phyloP scores from a whole-genome alignment of 2,797 vertebrate genomes.

The Anisognathus igniventris region DNA sequence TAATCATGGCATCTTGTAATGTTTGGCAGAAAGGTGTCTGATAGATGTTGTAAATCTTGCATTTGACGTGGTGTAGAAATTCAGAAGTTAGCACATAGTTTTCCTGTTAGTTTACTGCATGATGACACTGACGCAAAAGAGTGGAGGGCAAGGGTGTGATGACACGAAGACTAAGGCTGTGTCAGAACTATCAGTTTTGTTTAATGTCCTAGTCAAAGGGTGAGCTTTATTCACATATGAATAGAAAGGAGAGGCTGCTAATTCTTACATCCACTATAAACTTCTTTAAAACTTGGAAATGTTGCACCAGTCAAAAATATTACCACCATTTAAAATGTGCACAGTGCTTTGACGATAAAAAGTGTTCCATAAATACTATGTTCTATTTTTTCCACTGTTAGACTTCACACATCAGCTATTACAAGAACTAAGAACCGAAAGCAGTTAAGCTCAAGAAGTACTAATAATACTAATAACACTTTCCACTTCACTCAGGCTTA shows the following conservation, averaged over 20 bases:
- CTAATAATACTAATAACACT: conserved; percentile 4
- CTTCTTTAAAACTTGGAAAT: not conserved
- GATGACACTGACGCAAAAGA: not conserved
- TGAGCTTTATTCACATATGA: not conserved
- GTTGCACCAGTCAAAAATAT: not conserved
- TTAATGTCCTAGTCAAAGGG: not conserved
- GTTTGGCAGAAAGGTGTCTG: not conserved
- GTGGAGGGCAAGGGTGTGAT: not conserved
- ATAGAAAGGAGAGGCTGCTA: not conserved
- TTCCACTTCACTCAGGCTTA: not conserved
- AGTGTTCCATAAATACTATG: not conserved
- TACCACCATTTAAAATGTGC: not conserved
- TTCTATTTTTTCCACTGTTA: not conserved
- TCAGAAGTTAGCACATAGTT: not conserved
- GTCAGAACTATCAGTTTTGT: not conserved
- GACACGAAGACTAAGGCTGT: not conserved
- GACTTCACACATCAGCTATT: not conserved
- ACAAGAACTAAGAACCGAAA: not conserved
- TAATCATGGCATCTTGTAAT: not conserved
- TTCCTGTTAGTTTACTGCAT: not conserved
- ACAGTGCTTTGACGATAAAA: conserved; percentile 18
- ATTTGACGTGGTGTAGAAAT: not conserved
- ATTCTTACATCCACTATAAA: not conserved
- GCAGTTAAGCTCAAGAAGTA: not conserved
- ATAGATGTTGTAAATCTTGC: not conserved